Conservation (phyloP, 2,113 vertebrate species). For the Leiothrix lutea region DNA sequence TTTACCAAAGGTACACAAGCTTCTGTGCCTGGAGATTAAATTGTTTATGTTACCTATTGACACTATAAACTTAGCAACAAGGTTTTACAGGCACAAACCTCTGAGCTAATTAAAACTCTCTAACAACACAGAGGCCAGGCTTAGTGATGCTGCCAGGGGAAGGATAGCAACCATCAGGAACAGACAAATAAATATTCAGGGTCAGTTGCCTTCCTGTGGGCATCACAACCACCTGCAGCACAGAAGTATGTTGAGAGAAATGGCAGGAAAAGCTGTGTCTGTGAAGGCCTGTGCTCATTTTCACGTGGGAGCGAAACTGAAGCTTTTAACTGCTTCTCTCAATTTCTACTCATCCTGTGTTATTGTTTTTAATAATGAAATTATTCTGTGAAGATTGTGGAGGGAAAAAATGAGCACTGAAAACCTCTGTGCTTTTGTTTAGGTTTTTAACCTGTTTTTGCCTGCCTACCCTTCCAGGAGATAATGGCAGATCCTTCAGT, state of each 20-base stretch:
- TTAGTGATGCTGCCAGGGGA: neutral
- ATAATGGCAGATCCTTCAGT: conserved; percentile 69
- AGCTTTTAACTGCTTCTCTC: neutral
- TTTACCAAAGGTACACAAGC: neutral
- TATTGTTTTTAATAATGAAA: neutral
- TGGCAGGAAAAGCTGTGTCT: neutral
- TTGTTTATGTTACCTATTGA: conserved; percentile 9
- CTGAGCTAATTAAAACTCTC: neutral
- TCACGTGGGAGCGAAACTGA: neutral
- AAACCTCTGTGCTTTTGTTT: neutral
- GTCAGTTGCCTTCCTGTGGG: neutral
- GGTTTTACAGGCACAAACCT: neutral
- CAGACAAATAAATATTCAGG: neutral
- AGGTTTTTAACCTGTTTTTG: neutral
- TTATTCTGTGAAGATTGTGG: neutral
- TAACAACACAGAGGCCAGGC: neutral
- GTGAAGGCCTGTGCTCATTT: neutral
- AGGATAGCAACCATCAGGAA: neutral
- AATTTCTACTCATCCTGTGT: neutral
- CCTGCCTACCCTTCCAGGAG: neutral
- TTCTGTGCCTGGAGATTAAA: neutral
- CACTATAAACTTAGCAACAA: conserved; percentile 18
- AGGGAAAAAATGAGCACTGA: neutral
- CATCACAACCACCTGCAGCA: neutral
- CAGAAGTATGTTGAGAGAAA: neutral